Percentiles rank a stretch among this genome's conserved stretches.
Conservation (phyloP, 2,888 invertebrate genomes). For the Melinaea marsaeus region DNA sequence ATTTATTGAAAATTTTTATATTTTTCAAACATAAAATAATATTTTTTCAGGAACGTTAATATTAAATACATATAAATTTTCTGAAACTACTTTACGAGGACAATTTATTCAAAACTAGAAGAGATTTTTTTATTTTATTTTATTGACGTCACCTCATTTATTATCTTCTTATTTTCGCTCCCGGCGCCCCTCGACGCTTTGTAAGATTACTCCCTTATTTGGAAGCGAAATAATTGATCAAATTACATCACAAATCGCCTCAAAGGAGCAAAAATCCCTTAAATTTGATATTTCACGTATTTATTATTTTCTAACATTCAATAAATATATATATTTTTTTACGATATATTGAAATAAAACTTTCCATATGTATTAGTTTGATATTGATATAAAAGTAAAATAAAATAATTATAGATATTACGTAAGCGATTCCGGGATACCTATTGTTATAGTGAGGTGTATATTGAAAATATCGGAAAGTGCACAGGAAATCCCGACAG, state of each 20-base stretch:
- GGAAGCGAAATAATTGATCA: conserved; percentile 64
- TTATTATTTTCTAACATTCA: conserved; percentile 33
- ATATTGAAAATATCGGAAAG: too few relatives aligned
- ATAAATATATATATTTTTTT: conserved; percentile 3
- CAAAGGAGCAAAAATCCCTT: conserved; percentile 52
- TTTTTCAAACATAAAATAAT: too few relatives aligned
- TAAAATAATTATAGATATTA: too few relatives aligned
- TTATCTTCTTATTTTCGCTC: conserved; percentile 63
- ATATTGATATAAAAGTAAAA: too few relatives aligned
- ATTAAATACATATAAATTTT: too few relatives aligned
- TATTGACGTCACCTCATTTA: conserved; percentile 57
- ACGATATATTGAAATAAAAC: too few relatives aligned
- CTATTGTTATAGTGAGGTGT: too few relatives aligned
- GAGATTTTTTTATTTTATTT: conserved; percentile 43
- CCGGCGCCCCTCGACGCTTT: conserved; percentile 45
- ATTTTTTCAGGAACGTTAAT: too few relatives aligned
- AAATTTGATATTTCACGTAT: conserved; percentile 70
- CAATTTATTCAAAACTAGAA: conserved; percentile 26
- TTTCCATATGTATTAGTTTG: too few relatives aligned
- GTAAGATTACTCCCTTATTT: conserved; percentile 60
- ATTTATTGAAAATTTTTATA: too few relatives aligned
- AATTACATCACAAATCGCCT: conserved; percentile 66
- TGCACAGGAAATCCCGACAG: too few relatives aligned
- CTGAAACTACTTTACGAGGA: background rate
- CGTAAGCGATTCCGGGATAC: too few relatives aligned